Conservation (phyloP, 2,888 invertebrate genomes). For the Macropis europaea region DNA sequence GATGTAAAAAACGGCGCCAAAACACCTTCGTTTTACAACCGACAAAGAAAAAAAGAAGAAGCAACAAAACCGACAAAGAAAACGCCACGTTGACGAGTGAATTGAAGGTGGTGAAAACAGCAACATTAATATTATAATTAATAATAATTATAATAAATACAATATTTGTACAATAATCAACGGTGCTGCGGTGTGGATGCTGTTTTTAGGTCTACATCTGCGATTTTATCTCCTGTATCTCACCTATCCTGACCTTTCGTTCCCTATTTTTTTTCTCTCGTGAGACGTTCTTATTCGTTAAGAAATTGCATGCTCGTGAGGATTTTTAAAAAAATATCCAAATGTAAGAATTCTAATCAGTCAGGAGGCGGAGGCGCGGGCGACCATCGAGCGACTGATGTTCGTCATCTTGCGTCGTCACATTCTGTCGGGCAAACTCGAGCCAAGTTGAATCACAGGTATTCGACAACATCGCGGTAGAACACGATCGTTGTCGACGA, state of each 20-base stretch:
- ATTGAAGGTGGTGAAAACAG: slow-evolving; percentile 77
- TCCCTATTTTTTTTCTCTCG: background rate
- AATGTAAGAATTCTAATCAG: slow-evolving; percentile 26
- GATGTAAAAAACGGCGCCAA: slow-evolving; percentile 60
- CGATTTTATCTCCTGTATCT: slow-evolving; percentile 54
- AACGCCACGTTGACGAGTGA: slow-evolving; percentile 69
- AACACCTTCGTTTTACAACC: slow-evolving; percentile 63
- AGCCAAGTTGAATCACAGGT: slow-evolving; percentile 76
- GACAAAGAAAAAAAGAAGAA: slow-evolving; percentile 63
- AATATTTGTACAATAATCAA: slow-evolving; percentile 80
- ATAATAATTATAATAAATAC: slow-evolving; percentile 80
- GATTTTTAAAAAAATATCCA: slow-evolving; percentile 36
- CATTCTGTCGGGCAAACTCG: slow-evolving; percentile 54
- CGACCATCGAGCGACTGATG: slow-evolving; percentile 7
- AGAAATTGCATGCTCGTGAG: too few relatives aligned
- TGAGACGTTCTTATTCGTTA: too few relatives aligned
- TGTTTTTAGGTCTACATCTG: slow-evolving; percentile 65
- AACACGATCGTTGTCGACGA: slow-evolving; percentile 57
- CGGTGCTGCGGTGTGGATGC: slow-evolving; percentile 77
- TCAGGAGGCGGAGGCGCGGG: slow-evolving; percentile 28
- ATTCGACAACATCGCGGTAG: slow-evolving; percentile 75
- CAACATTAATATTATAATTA: slow-evolving; percentile 79
- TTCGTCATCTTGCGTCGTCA: slow-evolving; percentile 7
- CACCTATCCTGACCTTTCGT: slow-evolving; percentile 51
- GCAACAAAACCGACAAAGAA: slow-evolving; percentile 68